Evolutionary conservation across 2,797 vertebrate genomes (phyloP).

Genomic region (Monodelphis domestica): DNA sequence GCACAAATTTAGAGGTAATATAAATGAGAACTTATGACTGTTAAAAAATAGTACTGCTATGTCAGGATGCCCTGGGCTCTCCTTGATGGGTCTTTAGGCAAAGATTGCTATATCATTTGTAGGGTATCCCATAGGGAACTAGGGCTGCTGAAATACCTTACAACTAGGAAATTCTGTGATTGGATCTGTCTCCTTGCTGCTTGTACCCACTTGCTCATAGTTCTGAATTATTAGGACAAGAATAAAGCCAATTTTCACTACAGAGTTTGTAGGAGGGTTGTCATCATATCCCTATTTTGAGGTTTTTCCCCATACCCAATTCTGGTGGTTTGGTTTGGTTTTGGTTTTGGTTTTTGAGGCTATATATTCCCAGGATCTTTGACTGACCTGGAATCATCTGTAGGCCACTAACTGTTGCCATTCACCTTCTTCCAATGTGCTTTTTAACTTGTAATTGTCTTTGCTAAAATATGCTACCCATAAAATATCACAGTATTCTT

Average conservation of each 20-base stretch:
- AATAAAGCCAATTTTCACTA: not conserved
- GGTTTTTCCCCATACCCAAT: not conserved
- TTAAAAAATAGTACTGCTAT: not conserved
- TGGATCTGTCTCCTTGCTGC: not conserved
- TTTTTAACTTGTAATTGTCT: not conserved
- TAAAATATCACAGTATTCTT: constrained; percentile 22
- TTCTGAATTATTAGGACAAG: not conserved
- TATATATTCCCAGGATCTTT: not conserved
- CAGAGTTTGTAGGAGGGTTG: not conserved
- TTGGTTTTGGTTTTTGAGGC: not conserved
- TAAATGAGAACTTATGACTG: not conserved
- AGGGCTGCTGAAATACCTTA: not conserved
- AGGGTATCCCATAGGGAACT: not conserved
- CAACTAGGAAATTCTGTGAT: not conserved
- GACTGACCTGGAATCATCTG: not conserved
- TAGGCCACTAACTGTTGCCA: not conserved
- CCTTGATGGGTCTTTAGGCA: not conserved
- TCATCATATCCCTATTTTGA: not conserved
- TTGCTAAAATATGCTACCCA: not conserved
- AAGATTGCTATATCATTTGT: not conserved
- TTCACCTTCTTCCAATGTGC: not conserved
- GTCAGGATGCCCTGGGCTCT: not conserved
- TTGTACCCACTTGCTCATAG: not conserved
- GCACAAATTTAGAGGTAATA: not conserved
- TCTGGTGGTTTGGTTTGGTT: not conserved